phyloP scores from a whole-genome alignment of 2,797 vertebrate genomes.

The Pelochelys cantorii region DNA sequence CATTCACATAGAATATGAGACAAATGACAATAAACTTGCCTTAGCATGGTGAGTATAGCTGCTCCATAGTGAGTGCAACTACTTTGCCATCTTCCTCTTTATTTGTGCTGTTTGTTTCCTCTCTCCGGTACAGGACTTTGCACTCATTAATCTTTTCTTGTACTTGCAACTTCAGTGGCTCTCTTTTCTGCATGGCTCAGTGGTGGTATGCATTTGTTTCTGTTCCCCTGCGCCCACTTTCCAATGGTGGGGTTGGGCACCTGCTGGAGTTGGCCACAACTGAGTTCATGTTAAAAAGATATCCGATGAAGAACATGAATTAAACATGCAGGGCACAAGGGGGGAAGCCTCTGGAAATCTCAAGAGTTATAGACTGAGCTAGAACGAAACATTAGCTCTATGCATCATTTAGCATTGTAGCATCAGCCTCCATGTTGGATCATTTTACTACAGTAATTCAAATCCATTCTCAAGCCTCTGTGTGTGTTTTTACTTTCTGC shows the following conservation, averaged over 20 bases:
- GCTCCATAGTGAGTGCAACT: background rate
- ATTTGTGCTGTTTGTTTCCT: background rate
- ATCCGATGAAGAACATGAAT: background rate
- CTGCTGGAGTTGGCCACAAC: accelerated
- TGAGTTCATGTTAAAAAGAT: background rate
- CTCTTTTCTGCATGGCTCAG: background rate
- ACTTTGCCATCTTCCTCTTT: background rate
- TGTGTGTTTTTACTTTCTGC: background rate
- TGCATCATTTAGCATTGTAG: background rate
- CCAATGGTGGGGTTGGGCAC: background rate
- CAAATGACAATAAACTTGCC: background rate
- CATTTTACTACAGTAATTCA: background rate
- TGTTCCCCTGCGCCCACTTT: background rate
- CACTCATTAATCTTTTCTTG: background rate
- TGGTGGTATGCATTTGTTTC: background rate
- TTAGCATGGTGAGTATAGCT: background rate
- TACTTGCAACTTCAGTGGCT: background rate
- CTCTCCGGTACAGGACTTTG: background rate
- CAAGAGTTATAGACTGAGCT: background rate
- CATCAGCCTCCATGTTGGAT: background rate
- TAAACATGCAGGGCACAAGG: background rate
- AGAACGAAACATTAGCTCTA: background rate
- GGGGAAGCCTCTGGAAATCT: background rate
- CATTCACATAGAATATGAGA: background rate
- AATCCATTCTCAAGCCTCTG: background rate